phyloP scores from a whole-genome alignment of 2,888 invertebrate species.

The Drosophila sordidula region DNA sequence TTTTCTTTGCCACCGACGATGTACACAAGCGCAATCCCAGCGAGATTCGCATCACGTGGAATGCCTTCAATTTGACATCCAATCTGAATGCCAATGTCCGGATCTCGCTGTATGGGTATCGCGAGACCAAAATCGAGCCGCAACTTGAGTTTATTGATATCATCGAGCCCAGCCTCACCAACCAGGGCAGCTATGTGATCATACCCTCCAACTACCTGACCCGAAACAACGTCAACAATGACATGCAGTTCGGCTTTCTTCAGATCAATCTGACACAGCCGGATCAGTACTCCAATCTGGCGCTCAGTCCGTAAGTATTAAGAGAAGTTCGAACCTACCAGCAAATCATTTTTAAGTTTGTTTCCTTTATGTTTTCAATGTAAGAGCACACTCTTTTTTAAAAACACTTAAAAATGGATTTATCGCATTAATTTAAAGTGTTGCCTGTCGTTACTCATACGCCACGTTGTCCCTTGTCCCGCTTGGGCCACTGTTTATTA shows the following conservation, averaged over 20 bases:
- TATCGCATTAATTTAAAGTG: conserved; percentile 8
- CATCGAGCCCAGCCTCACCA: conserved; percentile 88
- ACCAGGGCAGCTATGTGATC: conserved; percentile 90
- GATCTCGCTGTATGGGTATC: conserved; percentile 95
- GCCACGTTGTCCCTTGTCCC: conserved; percentile 21
- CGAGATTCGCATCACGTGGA: conserved; percentile 93
- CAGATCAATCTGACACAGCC: conserved; percentile 95
- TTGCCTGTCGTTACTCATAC: conserved; percentile 10
- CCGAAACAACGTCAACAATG: conserved; percentile 89
- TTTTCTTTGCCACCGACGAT: conserved; percentile 91
- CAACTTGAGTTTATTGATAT: conserved; percentile 92
- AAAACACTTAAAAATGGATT: no score
- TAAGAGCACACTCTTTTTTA: no score
- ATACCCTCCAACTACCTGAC: conserved; percentile 90
- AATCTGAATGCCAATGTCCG: conserved; percentile 91
- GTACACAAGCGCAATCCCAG: conserved; percentile 90
- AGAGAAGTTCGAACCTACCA: no score
- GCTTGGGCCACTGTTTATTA: conserved; percentile 46
- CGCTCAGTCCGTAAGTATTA: conserved; percentile 90
- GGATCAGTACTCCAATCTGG: conserved; percentile 87
- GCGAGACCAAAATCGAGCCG: conserved; percentile 92
- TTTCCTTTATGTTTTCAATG: no score
- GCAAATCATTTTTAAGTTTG: no score
- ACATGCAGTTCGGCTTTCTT: conserved; percentile 94
- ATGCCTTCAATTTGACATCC: conserved; percentile 92